Percentiles rank a stretch among this genome's conserved stretches.
Evolutionary conservation across 37 sponge, comb jelly and placozoan species (phyloP).

Genomic region (Beroe ovata): DNA sequence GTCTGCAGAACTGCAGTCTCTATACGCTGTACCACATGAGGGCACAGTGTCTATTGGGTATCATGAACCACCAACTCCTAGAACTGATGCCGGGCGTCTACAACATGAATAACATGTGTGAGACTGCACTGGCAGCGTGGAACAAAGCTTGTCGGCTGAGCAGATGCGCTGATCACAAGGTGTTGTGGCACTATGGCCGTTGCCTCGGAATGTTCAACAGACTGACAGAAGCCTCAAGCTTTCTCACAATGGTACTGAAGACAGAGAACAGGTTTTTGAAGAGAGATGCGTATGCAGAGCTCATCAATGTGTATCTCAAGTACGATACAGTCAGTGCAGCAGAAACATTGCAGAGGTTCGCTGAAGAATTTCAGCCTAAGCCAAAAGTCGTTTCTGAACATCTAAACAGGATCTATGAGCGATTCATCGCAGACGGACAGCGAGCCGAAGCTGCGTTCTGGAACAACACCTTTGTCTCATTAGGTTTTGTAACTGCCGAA

Average conservation of each 20-base stretch:
- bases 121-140: neutral
- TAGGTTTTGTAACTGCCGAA: neutral
- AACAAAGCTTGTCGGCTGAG: constrained; percentile 10
- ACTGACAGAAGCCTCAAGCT: neutral
- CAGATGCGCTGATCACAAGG: neutral
- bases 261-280: neutral
- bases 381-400: neutral
- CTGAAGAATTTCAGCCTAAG: neutral
- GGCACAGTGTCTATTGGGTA: constrained; percentile 18
- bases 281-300: neutral
- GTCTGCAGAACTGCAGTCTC: neutral
- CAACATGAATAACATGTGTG: constrained; percentile 3
- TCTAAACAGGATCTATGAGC: constrained; percentile 15
- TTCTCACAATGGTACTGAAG: neutral
- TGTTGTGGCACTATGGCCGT: neutral
- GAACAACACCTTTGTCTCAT: neutral
- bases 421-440: neutral
- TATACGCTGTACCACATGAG: constrained; percentile 7
- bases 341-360: constrained; percentile 1
- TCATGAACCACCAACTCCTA: constrained; percentile 8
- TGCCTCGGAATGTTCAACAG: neutral
- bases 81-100: neutral
- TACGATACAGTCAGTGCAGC: constrained; percentile 12
- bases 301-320: neutral
- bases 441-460: constrained; percentile 3